phyloP scores from a whole-genome alignment of 2,113 vertebrate genomes.

The Coryphaenoides rupestris region DNA sequence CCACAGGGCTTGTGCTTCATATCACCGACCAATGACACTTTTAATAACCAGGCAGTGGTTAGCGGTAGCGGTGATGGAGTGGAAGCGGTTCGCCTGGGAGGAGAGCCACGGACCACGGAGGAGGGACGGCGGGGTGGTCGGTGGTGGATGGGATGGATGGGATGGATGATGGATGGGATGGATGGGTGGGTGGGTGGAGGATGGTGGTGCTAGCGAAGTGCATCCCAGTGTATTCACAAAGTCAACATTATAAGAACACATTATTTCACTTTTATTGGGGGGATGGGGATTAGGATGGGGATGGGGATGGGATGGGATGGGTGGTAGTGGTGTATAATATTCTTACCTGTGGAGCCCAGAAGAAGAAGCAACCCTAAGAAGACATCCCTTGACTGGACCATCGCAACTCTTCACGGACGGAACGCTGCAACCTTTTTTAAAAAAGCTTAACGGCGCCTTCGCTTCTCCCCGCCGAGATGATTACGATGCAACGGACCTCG shows the following conservation, averaged over 20 bases:
- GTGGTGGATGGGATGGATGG: slow-evolving; percentile 34
- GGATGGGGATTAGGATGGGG: no score
- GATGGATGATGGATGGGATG: slow-evolving; percentile 43
- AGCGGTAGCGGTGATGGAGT: no score
- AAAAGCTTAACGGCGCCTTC: slow-evolving; percentile 21
- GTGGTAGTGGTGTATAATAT: no score
- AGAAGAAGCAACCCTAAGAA: slow-evolving; percentile 82
- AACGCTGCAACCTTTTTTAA: no score
- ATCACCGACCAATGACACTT: no score
- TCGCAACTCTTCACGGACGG: slow-evolving; percentile 77
- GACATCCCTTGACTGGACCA: slow-evolving; percentile 81
- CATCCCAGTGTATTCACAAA: no score
- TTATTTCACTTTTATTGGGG: neutral
- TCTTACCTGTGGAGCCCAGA: slow-evolving; percentile 86
- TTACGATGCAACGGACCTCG: neutral
- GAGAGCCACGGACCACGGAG: slow-evolving; percentile 11
- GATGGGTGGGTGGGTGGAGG: slow-evolving; percentile 21
- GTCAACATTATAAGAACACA: neutral
- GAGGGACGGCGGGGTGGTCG: neutral
- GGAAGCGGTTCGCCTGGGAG: no score
- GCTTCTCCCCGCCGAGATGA: slow-evolving; percentile 23
- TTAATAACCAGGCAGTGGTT: no score
- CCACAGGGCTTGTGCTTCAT: no score
- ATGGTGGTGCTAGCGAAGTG: neutral
- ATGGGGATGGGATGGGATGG: no score